Percentiles rank a stretch among this genome's conserved stretches.
Evolutionary conservation across 2,113 vertebrate species (phyloP).

Genomic region (Alethe castanea): DNA sequence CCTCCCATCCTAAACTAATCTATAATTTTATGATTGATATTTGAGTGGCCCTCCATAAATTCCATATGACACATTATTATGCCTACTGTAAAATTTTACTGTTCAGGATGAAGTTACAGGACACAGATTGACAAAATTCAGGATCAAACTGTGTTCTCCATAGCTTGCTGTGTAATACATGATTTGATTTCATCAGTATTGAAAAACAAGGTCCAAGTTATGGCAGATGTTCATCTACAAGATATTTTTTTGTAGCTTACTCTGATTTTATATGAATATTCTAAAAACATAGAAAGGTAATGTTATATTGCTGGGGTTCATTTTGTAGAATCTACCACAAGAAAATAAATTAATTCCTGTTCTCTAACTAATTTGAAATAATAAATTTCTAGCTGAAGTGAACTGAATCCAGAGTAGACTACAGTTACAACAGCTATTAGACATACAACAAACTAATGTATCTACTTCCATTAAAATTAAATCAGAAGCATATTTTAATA

Average conservation of each 20-base stretch:
- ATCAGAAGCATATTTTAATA: background rate
- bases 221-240: background rate
- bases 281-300: background rate
- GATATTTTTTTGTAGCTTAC: background rate
- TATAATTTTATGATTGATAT: background rate
- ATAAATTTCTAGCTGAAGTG: background rate
- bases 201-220: background rate
- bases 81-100: background rate
- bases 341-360: background rate
- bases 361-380: background rate
- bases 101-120: background rate
- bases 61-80: background rate
- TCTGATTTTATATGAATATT: background rate
- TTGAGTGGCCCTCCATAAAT: background rate
- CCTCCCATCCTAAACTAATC: background rate
- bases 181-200: background rate
- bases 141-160: background rate
- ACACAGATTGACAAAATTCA: background rate
- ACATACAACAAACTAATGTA: background rate
- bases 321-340: background rate
- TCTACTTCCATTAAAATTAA: background rate
- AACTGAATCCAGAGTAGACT: background rate
- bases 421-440: background rate
- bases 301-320: background rate
- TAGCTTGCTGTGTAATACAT: background rate